phyloP scores from a whole-genome alignment of 1,140 invertebrate genomes.

The Nymphalis io region DNA sequence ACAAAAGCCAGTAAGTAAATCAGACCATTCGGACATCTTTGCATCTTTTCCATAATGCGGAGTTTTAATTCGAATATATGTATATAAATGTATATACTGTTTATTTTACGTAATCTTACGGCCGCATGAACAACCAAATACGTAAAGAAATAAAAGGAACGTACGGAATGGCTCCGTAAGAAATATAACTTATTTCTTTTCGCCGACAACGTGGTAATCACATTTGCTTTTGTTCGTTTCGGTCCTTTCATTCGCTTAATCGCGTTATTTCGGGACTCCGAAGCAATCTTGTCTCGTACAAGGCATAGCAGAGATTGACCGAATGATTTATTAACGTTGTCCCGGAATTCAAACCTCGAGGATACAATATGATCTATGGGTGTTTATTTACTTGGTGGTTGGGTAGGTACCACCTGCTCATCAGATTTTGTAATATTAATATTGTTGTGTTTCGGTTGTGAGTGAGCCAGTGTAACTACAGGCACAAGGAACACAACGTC shows the following conservation, averaged over 20 bases:
- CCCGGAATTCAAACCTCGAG: constrained; percentile 11
- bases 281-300: constrained; percentile 36
- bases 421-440: too few relatives aligned
- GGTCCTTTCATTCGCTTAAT: constrained; percentile 77
- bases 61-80: too few relatives aligned
- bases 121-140: constrained; percentile 41
- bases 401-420: too few relatives aligned
- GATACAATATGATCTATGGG: constrained; percentile 11
- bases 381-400: neutral
- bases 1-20: too few relatives aligned
- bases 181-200: constrained; percentile 78
- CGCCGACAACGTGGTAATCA: constrained; percentile 75
- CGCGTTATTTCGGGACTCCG: constrained; percentile 73
- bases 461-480: too few relatives aligned
- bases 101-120: constrained; percentile 1
- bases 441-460: too few relatives aligned
- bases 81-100: too few relatives aligned
- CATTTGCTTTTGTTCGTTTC: constrained; percentile 76
- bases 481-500: too few relatives aligned
- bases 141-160: constrained; percentile 44
- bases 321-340: constrained; percentile 35
- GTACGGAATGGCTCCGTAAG: constrained; percentile 51
- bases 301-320: constrained; percentile 36
- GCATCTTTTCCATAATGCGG: too few relatives aligned
- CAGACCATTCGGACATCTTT: too few relatives aligned